phyloP scores from a whole-genome alignment of 2,113 vertebrate genomes.

The Triplophysa tibetana region DNA sequence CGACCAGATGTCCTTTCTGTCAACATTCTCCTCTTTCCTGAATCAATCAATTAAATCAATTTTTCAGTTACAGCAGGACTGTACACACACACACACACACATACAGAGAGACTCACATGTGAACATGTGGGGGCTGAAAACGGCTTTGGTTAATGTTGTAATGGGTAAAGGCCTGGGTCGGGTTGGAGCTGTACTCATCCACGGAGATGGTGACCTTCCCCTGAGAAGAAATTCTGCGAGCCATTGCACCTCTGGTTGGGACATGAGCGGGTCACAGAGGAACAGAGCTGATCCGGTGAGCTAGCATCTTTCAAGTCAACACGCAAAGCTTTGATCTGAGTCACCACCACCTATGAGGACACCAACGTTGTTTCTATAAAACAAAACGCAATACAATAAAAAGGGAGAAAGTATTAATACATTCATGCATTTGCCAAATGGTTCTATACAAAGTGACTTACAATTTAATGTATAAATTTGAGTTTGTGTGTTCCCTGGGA shows the following conservation, averaged over 20 bases:
- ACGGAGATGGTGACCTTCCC: constrained; percentile 87
- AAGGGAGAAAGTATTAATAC: not conserved
- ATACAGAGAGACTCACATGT: constrained; percentile 86
- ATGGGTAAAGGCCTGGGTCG: constrained; percentile 88
- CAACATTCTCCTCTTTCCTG: constrained; percentile 8
- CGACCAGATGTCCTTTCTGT: constrained; percentile 51
- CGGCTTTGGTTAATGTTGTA: constrained; percentile 94
- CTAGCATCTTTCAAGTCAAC: constrained; percentile 76
- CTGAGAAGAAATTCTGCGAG: constrained; percentile 90
- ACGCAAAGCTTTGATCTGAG: constrained; percentile 61
- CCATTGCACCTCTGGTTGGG: constrained; percentile 84
- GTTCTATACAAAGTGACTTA: too few species aligned
- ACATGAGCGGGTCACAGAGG: constrained; percentile 83
- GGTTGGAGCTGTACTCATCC: constrained; percentile 92
- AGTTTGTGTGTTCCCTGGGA: too few species aligned
- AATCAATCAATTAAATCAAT: constrained; percentile 53
- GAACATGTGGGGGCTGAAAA: constrained; percentile 89
- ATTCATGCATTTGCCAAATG: too few species aligned
- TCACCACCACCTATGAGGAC: constrained; percentile 32
- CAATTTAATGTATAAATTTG: too few species aligned
- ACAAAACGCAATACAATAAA: not conserved
- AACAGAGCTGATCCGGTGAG: constrained; percentile 65
- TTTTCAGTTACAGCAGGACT: not conserved
- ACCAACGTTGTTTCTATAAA: not conserved
- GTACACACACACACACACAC: constrained; percentile 61